A percentile compares a stretch with the other conserved stretches of the same genome.
These are phyloP conservation scores for Mesoclemmys tuberculata DNA, from an alignment of 2,113 vertebrate species.

Conservation along the genomic window DNA sequence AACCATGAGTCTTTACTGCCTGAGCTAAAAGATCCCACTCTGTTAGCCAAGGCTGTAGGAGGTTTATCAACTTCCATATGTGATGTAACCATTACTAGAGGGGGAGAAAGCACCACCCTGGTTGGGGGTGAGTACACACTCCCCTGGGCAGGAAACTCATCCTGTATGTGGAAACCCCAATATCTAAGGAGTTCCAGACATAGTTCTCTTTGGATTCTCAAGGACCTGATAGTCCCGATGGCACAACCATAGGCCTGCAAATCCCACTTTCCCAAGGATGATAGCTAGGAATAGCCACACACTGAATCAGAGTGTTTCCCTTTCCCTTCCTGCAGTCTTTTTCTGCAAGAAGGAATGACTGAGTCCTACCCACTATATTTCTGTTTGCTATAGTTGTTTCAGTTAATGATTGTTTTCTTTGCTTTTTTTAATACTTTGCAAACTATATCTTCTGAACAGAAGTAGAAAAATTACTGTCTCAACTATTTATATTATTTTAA, in stretches of 20 bases:
- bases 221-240: not conserved
- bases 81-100: not conserved
- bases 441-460: not conserved
- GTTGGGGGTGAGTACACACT: not conserved
- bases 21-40: not conserved
- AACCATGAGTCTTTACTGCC: not conserved
- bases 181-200: not conserved
- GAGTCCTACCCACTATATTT: not conserved
- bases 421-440: not conserved
- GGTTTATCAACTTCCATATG: not conserved
- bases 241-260: not conserved
- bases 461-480: not conserved
- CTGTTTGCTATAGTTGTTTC: not conserved
- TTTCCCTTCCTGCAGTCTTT: not conserved
- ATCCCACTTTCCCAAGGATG: not conserved
- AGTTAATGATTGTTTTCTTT: not conserved
- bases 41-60: not conserved
- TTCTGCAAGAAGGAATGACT: no score
- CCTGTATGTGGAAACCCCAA: not conserved
- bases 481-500: conserved; percentile 57
- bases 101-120: not conserved
- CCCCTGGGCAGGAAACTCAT: no score
- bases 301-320: not conserved
- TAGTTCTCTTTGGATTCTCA: not conserved
- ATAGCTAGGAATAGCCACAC: not conserved